These are phyloP conservation scores for Byasa hedistus DNA, from an alignment of 2,888 invertebrate species.

Conservation along the genomic window DNA sequence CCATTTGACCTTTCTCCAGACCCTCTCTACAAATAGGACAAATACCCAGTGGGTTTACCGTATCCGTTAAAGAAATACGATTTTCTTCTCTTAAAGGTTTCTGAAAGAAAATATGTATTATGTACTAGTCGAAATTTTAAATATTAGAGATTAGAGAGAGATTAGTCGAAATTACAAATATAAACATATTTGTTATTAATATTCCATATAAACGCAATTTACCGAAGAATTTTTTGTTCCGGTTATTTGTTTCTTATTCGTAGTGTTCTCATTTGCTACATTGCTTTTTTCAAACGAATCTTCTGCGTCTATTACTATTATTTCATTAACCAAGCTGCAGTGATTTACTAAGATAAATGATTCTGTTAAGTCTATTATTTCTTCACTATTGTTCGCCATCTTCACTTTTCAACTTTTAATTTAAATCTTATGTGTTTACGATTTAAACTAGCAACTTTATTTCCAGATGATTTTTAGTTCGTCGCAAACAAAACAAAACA, in stretches of 20 bases:
- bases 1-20: constrained; percentile 52
- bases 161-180: too few relatives aligned
- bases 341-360: constrained; percentile 43
- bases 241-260: too few relatives aligned
- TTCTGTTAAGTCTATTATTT: constrained; percentile 46
- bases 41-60: constrained; percentile 39
- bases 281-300: constrained; percentile 38
- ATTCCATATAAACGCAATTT: too few relatives aligned
- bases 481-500: too few relatives aligned
- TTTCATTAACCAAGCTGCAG: constrained; percentile 34
- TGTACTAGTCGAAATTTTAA: too few relatives aligned
- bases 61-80: neutral
- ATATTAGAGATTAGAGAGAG: too few relatives aligned
- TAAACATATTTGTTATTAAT: too few relatives aligned
- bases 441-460: too few relatives aligned
- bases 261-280: neutral
- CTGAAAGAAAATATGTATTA: too few relatives aligned
- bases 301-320: constrained; percentile 49
- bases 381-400: constrained; percentile 26
- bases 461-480: too few relatives aligned
- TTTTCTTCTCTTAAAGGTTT: neutral
- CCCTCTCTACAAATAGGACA: constrained; percentile 63
- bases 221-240: too few relatives aligned
- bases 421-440: too few relatives aligned
- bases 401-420: neutral